Evolutionary conservation across 2,888 invertebrate species (phyloP), one percentile per base, ranked within the genome.

Genomic region (Amphiduros pacificus): DNA sequence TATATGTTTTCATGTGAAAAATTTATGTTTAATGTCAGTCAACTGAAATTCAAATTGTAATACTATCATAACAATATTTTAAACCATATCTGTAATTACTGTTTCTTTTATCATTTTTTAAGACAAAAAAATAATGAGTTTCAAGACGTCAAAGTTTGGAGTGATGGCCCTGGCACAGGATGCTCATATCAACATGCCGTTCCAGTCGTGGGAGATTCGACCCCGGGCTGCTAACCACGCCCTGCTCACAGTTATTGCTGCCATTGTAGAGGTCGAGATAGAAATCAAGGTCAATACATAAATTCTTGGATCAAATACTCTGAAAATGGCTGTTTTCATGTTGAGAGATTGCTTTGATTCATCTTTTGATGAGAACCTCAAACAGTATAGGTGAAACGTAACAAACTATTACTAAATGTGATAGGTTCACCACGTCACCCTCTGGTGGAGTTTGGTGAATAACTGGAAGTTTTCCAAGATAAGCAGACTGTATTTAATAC

Each of bases 161-260:
- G 76, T 77, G 9, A 71, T 82, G 72, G 77, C 80, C 3, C 65
- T 82, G 53, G 65, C 81, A n/a, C 81, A 80, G 62, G 82, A 82
- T 63, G 66, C 75, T 2, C 79, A 82, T 67, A 78, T 79, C 62
- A 81, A 82, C 71, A 81, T 82, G 82, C 82, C 82, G 0, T 82
- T 82, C 74, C 80, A 82, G 72, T 80, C 81, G 1, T 82, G 82
- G 82, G 80, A 81, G 61, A 60, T 82, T 22, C 70, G 81, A 17
- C 80, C 80, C 5, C 73, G 71, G 36, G 72, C 67, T 26, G 60
- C 69, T 22, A 78, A 81, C 66, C 65, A 73, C 32, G 76, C 76
- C 27, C 67, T 77, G 2, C 65, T 82, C 41, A 78, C 79, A 28
- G 74, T 82, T 58, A 80, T 78, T 29, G 82, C 82, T 24, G 80